Conservation (phyloP, 2,113 vertebrate species). For the Mellivora capensis region DNA sequence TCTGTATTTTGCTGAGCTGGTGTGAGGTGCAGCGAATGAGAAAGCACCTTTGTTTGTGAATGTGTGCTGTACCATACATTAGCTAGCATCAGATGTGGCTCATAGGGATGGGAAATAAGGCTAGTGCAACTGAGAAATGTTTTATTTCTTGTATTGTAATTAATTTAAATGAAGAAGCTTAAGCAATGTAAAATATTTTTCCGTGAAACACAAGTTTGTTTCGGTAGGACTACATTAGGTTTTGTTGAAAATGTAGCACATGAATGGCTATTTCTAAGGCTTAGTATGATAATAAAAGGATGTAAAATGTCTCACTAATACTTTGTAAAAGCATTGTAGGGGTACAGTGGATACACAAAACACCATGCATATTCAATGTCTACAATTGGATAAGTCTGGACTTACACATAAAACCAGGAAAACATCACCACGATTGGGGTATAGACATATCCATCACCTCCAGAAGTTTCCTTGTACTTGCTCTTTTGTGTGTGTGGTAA, state of each 20-base stretch:
- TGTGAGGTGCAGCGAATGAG: not conserved
- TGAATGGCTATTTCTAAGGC: not conserved
- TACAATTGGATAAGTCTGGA: not conserved
- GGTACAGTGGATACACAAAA: not conserved
- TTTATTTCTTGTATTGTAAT: not conserved
- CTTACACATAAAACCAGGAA: not conserved
- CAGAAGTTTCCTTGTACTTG: not conserved
- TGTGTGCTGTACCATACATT: not conserved
- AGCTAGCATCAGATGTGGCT: not conserved
- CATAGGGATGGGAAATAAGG: not conserved
- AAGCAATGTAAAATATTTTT: not conserved
- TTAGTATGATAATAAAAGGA: not conserved
- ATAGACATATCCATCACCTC: not conserved
- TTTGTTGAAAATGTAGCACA: not conserved
- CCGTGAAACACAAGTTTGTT: conserved; percentile 9
- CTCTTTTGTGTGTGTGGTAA: not conserved
- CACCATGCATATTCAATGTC: not conserved
- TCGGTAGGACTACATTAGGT: not conserved
- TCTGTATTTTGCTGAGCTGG: not conserved
- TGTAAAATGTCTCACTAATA: not conserved
- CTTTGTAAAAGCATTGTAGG: not conserved
- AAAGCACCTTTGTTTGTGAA: not conserved
- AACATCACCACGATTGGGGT: not conserved
- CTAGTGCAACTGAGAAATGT: not conserved
- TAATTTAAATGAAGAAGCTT: not conserved